Percentiles rank a stretch among this genome's conserved stretches.
Evolutionary conservation across 2,797 vertebrate species (phyloP).

Genomic region (Rhabdophis nuchalis): DNA sequence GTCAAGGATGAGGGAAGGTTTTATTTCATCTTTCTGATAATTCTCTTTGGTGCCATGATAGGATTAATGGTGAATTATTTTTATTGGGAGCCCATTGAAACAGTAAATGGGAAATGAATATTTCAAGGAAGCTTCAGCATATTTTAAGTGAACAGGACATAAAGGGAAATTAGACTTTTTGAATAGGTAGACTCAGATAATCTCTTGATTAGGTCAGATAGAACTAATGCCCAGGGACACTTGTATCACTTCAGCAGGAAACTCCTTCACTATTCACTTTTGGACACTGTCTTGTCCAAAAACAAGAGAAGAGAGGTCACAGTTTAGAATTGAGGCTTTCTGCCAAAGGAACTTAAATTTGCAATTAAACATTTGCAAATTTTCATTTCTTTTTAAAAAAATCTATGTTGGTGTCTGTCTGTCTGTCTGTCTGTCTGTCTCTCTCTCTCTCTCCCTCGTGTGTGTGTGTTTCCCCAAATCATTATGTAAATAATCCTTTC

Average conservation of each 20-base stretch:
- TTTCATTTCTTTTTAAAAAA: constrained; percentile 16
- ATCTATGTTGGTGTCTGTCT: not conserved
- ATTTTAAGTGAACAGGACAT: constrained; percentile 3
- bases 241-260: not conserved
- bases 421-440: not conserved
- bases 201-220: not conserved
- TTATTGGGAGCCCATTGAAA: constrained; percentile 1
- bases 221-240: constrained; percentile 9
- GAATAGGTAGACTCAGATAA: constrained; percentile 20
- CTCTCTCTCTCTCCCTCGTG: not conserved
- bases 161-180: not conserved
- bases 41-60: constrained; percentile 9
- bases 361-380: constrained; percentile 22
- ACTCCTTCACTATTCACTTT: not conserved
- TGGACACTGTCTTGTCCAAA: not conserved
- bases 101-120: not conserved
- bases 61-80: constrained; percentile 5
- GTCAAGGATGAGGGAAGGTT: not conserved
- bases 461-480: not conserved
- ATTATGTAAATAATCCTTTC: constrained; percentile 6
- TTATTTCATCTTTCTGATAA: not conserved
- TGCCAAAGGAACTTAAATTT: constrained; percentile 39
- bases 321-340: not conserved
- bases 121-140: constrained; percentile 12
- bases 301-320: not conserved